phyloP scores from a whole-genome alignment of 2,113 vertebrate species.

The Oophaga pumilio region DNA sequence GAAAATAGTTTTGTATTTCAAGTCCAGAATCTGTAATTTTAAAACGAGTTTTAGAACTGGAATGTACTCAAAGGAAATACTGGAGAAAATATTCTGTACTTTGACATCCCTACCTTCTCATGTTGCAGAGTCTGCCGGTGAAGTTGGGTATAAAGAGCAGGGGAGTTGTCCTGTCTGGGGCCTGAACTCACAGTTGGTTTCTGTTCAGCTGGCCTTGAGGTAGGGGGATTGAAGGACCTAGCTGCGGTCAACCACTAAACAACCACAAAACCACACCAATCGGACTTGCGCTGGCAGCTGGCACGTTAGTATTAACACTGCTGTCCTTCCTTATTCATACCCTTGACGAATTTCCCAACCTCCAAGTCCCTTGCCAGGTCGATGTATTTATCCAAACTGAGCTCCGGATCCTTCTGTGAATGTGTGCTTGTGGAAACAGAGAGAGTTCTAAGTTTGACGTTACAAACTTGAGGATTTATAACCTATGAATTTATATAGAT shows the following conservation, averaged over 20 bases:
- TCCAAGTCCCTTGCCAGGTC: slow-evolving; percentile 23
- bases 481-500: too few species aligned
- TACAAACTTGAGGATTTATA: neutral
- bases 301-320: neutral
- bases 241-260: slow-evolving; percentile 35
- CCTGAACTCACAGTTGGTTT: slow-evolving; percentile 13
- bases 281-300: slow-evolving; percentile 3
- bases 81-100: slow-evolving; percentile 1
- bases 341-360: neutral
- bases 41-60: neutral
- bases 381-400: slow-evolving; percentile 24
- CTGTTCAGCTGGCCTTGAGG: slow-evolving; percentile 23
- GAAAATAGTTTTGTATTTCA: slow-evolving; percentile 25
- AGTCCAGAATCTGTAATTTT: slow-evolving; percentile 15
- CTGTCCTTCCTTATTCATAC: neutral
- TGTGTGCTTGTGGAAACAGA: neutral
- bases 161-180: slow-evolving; percentile 2
- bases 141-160: neutral
- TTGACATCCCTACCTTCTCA: neutral
- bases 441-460: neutral
- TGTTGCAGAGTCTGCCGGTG: slow-evolving; percentile 3
- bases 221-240: neutral
- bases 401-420: neutral
- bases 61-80: slow-evolving; percentile 26
- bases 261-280: slow-evolving; percentile 43